phyloP scores from a whole-genome alignment of 2,113 vertebrate species.

The Engraulis encrasicolus region DNA sequence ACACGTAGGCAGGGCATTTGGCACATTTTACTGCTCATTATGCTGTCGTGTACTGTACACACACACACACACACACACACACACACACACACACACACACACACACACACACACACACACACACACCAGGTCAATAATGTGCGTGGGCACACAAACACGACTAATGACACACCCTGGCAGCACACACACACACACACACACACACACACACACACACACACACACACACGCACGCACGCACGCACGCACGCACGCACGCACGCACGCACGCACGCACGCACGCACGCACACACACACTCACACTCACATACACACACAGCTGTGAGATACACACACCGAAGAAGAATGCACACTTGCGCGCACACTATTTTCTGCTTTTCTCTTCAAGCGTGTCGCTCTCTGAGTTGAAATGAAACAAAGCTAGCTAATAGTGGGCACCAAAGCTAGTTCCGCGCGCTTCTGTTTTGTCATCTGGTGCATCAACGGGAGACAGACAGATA shows the following conservation, averaged over 20 bases:
- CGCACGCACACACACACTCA: neutral
- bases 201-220: conserved; percentile 3
- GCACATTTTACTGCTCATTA: conserved; percentile 28
- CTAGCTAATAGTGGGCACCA: too few relatives aligned
- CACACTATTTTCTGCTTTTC: neutral
- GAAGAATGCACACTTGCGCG: neutral
- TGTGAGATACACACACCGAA: too few relatives aligned
- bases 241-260: conserved; percentile 23
- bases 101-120: conserved; percentile 26
- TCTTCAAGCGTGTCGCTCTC: too few relatives aligned
- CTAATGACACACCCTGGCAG: neutral
- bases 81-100: neutral
- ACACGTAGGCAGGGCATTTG: conserved; percentile 49
- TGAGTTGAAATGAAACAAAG: too few relatives aligned
- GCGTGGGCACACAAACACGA: neutral
- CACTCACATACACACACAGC: too few relatives aligned
- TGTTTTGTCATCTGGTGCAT: too few relatives aligned
- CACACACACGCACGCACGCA: neutral
- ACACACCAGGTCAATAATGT: neutral
- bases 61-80: conserved; percentile 8
- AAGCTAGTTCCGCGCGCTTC: too few relatives aligned
- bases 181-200: too few relatives aligned
- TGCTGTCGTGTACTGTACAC: conserved; percentile 20
- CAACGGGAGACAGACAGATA: too few relatives aligned
- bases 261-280: conserved; percentile 16